Base-by-base conservation (phyloP, 2,113 vertebrate genomes). In the Zapornia atra region DNA sequence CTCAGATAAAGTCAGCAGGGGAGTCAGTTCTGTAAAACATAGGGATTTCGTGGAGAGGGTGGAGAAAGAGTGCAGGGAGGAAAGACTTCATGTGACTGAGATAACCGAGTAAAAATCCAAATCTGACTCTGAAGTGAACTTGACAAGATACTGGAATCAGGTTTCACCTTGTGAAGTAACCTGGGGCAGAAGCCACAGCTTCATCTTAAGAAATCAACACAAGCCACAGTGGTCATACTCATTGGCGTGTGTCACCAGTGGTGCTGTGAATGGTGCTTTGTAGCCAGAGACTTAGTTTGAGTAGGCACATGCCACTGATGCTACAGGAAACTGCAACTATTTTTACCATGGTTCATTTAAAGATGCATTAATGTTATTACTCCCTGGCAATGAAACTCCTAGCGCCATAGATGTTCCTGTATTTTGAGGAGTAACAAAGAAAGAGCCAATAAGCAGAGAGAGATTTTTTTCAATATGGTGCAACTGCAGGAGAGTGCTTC, bases 31-130 rank as follows among this genome's bases (percentile, higher is more conserved):
- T n/a, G n/a, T 79, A 89, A 80, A 3, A 24, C 14, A 13, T 40
- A 29, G 15, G 16, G 57, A 64, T 71, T 63, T 76, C 19, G 4
- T 60, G 60, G 34, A 66, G 12, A 90, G 22, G 7, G 7, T 11
- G 7, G 12, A 31, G 26, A 50, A 76, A 51, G 31, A 24, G 9
- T 5, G 25, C 29, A 15, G 5, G 2, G 9, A 81, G 11, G n/a
- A 64, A 66, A 90, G 66, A 56, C 7, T 53, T 94, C 65, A 87
- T 33, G 53, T 42, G 38, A 80, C 33, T 76, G 73, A 92, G 86
- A 79, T 53, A 90, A 94, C 29, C 84, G 54, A 80, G 56, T 86
- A 94, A 96, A 96, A 76, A 79, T 31, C 6, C 25, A 61, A 36
- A 85, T 36, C 7, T 63, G 51, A 42, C 17, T 82, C 60, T 21